Base-by-base conservation (phyloP, 2,888 invertebrate genomes). In the Brachylomia viminalis region DNA sequence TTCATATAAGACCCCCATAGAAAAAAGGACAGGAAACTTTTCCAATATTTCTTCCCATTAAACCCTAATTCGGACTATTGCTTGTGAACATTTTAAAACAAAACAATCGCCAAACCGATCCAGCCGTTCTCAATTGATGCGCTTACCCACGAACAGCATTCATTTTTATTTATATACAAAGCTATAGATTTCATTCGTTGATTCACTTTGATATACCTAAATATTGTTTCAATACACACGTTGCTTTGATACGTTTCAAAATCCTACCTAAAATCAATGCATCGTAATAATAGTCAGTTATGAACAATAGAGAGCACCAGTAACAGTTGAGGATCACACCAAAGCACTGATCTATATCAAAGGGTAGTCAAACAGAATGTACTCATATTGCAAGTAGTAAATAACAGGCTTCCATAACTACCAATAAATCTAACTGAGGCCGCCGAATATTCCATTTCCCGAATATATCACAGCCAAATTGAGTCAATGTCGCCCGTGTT, bases 401-500 rank as follows among this genome's bases (percentile, higher is more conserved):
- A 85, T 82, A 82, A 82, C 82, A 38, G 52, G 69, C 56, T 75
- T 62, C 82, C 69, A 69, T 72, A 82, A 81, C 82, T 82, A 82
- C 68, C 85, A 82, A 82, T 82, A 82, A 82, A 82, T 82, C 82
- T 85, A 75, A 81, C 82, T 65, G 85, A 61, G 49, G 68, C 85
- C 20, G 68, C 45, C 67, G 82, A 85, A 82, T 85, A 82, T 82
- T 85, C 85, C 82, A 82, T 82, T 85, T 68, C 47, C 85, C 75
- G 68, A 75, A 82, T 82, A 82, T 75, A 82, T 82, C 85, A 85
- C 72, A 65, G 56, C 67, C 82, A 85, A 82, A 82, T 82, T 85
- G 85, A 85, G 82, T 85, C 82, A 82, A 82, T 82, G 85, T 75
- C 76, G 82, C 7, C 30, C 82, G 13, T 85, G 85, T 82, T 75